Percentiles rank a stretch among this genome's conserved stretches.
Conservation (phyloP, 2,113 vertebrate genomes). For the Thalassoma bifasciatum region DNA sequence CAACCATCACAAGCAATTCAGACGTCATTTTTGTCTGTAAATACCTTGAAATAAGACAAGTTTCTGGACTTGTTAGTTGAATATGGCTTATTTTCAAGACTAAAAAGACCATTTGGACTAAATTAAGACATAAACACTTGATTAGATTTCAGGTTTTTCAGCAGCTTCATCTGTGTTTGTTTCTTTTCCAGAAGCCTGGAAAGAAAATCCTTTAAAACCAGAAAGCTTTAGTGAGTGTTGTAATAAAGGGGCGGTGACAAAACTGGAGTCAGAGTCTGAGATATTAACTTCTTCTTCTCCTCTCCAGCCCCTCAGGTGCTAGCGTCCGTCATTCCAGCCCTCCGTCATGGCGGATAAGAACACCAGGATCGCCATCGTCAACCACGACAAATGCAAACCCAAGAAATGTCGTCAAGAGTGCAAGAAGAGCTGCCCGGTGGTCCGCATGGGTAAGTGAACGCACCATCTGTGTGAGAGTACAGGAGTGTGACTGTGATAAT, state of each 20-base stretch:
- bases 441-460: constrained; percentile 93
- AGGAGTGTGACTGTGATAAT: too few species aligned
- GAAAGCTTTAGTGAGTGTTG: neutral
- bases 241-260: neutral
- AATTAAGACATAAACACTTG: too few species aligned
- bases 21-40: too few species aligned
- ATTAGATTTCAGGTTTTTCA: too few species aligned
- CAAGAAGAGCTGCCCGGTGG: constrained; percentile 99
- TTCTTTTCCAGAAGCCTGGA: too few species aligned
- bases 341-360: constrained; percentile 94
- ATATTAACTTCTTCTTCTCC: too few species aligned
- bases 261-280: neutral
- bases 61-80: too few species aligned
- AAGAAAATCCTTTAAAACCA: neutral
- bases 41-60: too few species aligned
- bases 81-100: too few species aligned
- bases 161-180: neutral
- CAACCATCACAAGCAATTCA: too few species aligned
- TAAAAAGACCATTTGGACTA: too few species aligned
- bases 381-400: constrained; percentile 98
- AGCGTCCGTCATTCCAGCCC: constrained; percentile 44
- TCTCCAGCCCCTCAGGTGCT: constrained; percentile 53
- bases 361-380: constrained; percentile 98
- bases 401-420: constrained; percentile 99
- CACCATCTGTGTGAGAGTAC: too few species aligned